A percentile compares a stretch with the other conserved stretches of the same genome.
Conservation (phyloP, 2,888 invertebrate species). For the Trachelus iudaicus region DNA sequence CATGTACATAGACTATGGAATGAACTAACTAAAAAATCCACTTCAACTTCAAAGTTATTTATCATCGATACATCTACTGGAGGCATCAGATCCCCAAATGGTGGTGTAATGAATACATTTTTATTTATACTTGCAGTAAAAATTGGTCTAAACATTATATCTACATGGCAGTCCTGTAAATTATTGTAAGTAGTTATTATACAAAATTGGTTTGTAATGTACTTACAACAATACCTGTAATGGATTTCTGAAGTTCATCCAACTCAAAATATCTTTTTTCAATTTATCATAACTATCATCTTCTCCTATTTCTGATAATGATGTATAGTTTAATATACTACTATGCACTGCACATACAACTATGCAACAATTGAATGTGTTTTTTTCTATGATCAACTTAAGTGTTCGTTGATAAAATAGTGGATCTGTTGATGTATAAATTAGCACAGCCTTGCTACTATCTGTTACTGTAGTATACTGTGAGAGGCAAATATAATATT, state of each 20-base stretch:
- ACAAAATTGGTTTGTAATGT: conserved; percentile 1
- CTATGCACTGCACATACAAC: conserved; percentile 71
- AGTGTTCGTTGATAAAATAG: conserved; percentile 70
- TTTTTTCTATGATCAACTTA: conserved; percentile 71
- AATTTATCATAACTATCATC: conserved; percentile 62
- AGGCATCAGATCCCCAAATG: conserved; percentile 71
- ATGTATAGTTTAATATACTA: conserved; percentile 69
- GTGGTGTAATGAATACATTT: conserved; percentile 73
- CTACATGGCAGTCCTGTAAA: conserved; percentile 71
- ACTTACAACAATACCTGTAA: conserved; percentile 47
- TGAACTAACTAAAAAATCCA: conserved; percentile 48
- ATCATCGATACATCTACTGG: conserved; percentile 62
- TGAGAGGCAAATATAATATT: conserved; percentile 27
- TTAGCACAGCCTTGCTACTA: conserved; percentile 68
- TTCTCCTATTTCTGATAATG: conserved; percentile 57
- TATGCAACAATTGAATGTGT: conserved; percentile 72
- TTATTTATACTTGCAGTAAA: conserved; percentile 71
- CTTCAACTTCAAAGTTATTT: conserved; percentile 39
- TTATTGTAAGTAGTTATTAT: background rate
- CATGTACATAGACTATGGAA: conserved; percentile 59
- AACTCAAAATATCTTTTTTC: conserved; percentile 66
- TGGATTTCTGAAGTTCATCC: conserved; percentile 66
- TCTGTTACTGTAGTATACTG: conserved; percentile 60
- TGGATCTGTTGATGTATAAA: conserved; percentile 71
- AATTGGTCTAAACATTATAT: conserved; percentile 73